Base-by-base conservation (phyloP, 2,797 vertebrate genomes). In the Eleutherodactylus coqui region DNA sequence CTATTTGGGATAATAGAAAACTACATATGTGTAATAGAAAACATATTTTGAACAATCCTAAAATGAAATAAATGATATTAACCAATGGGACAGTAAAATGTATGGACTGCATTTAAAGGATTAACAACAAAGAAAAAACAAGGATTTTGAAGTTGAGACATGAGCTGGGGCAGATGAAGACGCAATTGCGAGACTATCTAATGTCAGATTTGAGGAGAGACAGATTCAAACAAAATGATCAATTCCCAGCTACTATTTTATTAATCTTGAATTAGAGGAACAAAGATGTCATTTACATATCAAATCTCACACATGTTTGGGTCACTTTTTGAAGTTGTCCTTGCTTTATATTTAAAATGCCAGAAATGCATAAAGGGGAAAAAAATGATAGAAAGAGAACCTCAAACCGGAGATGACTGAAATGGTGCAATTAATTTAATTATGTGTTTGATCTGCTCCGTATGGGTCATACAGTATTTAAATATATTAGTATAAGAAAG, bases 211-310 rank as follows among this genome's bases (percentile, higher is more conserved):
- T 62, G 41, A 76, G 38, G 41, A 75, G 60, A 76, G 75, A 78
- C 14, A 51, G 64, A 67, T 55, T 85, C 47, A 53, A 70, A 78
- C 60, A 29, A 51, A 38, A 79, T 79, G 83, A 84, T 84, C 73
- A 75, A 34, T 75, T 76, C 72, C 55, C 19, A 27, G 75, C 60
- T 70, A 70, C 60, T 85, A 79, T 55, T 85, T 85, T 85, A 85
- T 78, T 85, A 51, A 85, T 78, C 75, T 79, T 85, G 53, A 85
- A 85, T 85, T 85, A 85, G 70, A 79, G 83, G 75, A 85, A 78
- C 83, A 85, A 85, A 85, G 83, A 43, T 36, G 5, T 21, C 55
- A 84, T 85, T 85, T 79, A 58, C 83, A 85, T 85, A 85, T 85
- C 60, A 85, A 85, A 85, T 85, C 60, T 78, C 34, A 21, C 75